Evolutionary conservation across 2,888 invertebrate genomes (phyloP).

Genomic region (Diabrotica balteata): DNA sequence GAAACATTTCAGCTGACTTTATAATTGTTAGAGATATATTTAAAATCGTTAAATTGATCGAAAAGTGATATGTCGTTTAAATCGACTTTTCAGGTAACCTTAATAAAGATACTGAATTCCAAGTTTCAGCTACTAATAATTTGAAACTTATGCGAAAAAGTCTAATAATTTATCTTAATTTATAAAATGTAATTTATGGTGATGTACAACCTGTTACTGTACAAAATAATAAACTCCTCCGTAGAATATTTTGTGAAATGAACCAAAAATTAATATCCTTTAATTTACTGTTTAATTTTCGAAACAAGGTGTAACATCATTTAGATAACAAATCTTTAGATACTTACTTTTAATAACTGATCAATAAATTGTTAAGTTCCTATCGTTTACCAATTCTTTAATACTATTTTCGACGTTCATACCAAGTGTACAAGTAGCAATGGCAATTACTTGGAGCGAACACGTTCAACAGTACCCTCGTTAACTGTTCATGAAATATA

Average conservation of each 20-base stretch:
- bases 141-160: conserved; percentile 40
- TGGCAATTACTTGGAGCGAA: background rate
- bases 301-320: conserved; percentile 23
- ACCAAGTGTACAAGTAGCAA: conserved; percentile 3
- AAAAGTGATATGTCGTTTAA: background rate
- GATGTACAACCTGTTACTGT: conserved; percentile 48
- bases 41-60: no score
- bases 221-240: conserved; percentile 42
- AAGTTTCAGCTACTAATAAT: conserved; percentile 42
- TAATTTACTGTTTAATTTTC: conserved; percentile 31
- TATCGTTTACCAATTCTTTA: conserved; percentile 23
- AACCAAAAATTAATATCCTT: conserved; percentile 32
- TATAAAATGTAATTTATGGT: conserved; percentile 40
- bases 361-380: conserved; percentile 33
- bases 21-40: no score
- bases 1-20: no score
- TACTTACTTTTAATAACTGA: conserved; percentile 26
- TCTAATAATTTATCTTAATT: conserved; percentile 46
- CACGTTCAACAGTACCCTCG: no score
- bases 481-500: no score
- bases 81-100: conserved; percentile 1
- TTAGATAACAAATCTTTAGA: conserved; percentile 27
- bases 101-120: conserved; percentile 28
- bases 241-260: conserved; percentile 37
- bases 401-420: background rate